phyloP scores from a whole-genome alignment of 2,113 vertebrate species.

The Varanus salvator region DNA sequence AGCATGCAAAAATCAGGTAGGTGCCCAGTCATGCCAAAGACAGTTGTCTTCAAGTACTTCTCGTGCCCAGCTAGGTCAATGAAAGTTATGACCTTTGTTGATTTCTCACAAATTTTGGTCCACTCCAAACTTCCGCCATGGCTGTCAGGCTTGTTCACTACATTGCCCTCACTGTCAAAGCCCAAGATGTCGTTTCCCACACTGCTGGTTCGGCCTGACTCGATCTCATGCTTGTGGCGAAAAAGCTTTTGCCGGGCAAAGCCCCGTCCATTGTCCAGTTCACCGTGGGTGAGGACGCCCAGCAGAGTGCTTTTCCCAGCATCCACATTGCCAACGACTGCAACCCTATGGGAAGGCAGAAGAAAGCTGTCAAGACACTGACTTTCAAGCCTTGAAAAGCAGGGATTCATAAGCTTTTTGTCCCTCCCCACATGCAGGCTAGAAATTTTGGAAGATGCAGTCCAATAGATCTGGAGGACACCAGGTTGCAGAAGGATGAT shows the following conservation, averaged over 20 bases:
- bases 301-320: conserved; percentile 96
- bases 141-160: conserved; percentile 97
- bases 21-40: conserved; percentile 98
- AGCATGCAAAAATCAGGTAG: conserved; percentile 99
- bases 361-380: conserved; percentile 2
- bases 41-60: conserved; percentile 98
- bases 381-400: not conserved
- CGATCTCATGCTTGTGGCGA: conserved; percentile 97
- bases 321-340: conserved; percentile 97
- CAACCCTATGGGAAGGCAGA: conserved; percentile 82
- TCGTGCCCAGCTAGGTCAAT: conserved; percentile 97
- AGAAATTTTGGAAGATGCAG: too few species aligned
- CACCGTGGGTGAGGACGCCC: conserved; percentile 94
- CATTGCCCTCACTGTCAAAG: conserved; percentile 94
- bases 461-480: too few species aligned
- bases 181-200: conserved; percentile 98
- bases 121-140: conserved; percentile 97
- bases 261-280: conserved; percentile 96
- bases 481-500: too few species aligned
- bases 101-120: conserved; percentile 99
- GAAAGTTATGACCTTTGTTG: conserved; percentile 97
- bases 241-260: conserved; percentile 98
- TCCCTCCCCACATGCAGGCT: too few species aligned
- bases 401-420: too few species aligned
- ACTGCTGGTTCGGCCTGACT: conserved; percentile 97